These are phyloP conservation scores for Euphonia xanthogaster DNA, from an alignment of 2,797 vertebrate genomes.

Conservation along the genomic window DNA sequence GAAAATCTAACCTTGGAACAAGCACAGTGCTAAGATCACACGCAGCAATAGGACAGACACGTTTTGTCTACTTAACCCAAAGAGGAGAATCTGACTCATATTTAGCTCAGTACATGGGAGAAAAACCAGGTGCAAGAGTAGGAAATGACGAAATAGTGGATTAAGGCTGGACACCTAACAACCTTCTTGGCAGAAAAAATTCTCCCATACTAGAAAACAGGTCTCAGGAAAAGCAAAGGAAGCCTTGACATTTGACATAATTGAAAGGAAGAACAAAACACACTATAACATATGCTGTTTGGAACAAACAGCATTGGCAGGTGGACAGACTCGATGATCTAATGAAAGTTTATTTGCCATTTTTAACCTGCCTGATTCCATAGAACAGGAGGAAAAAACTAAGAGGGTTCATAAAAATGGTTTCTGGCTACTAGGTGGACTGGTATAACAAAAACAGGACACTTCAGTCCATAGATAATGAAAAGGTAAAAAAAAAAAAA, in stretches of 20 bases:
- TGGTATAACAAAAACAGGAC: neutral
- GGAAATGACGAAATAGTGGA: neutral
- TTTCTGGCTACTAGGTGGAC: neutral
- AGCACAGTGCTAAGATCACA: neutral
- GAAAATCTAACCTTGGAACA: neutral
- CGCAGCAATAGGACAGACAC: neutral
- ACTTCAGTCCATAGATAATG: neutral
- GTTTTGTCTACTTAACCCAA: neutral
- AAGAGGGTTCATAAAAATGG: neutral
- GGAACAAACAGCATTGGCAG: neutral
- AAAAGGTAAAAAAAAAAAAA: neutral
- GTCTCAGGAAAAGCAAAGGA: constrained; percentile 17
- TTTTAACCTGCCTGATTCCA: neutral
- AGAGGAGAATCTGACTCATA: neutral
- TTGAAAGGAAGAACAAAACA: constrained; percentile 14
- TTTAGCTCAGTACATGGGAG: neutral
- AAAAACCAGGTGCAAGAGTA: neutral
- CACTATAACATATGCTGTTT: neutral
- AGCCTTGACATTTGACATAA: neutral
- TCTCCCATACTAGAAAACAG: neutral
- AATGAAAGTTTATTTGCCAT: neutral
- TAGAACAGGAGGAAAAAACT: neutral
- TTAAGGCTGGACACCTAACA: neutral
- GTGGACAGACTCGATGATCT: neutral
- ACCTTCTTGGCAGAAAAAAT: neutral